Evolutionary conservation across 2,113 vertebrate species (phyloP), one percentile per base, ranked within the genome.

Genomic region (Semicossyphus pulcher): DNA sequence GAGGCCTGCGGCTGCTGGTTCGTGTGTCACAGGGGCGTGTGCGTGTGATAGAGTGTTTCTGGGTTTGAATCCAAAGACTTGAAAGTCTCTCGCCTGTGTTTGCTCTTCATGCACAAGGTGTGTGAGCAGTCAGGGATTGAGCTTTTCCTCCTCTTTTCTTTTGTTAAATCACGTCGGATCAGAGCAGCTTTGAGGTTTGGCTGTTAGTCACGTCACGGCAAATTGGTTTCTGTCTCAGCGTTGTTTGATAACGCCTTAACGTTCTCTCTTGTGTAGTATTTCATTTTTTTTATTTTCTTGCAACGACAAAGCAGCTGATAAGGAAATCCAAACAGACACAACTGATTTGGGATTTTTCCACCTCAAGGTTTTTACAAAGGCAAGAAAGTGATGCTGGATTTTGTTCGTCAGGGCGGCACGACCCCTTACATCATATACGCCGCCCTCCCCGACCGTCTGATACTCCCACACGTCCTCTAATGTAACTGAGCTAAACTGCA

Each of bases 1-100:
- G 84, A 90, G 92, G 78, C 80, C 92, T 57, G 92, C 51, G 80
- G 92, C 92, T 92, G 58, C 89, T 80, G 20, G 80, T 74, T 87
- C 86, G 87, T 90, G 88, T 78, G 87, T 92, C 87, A 85, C 14
- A 48, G 62, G 73, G 78, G 63, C 23, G 7, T 61, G 49, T 69
- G 70, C 36, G 36, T 64, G 66, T 61, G 48, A 71, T 37, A 21
- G 64, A 76, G 82, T 65, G 47, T 70, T 65, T 83, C 79, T 82
- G 48, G 49, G 64, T 80, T 81, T 78, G 68, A 88, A 76, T 74
- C 70, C 84, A 53, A 63, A 72, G 77, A 91, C 84, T 83, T 93
- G 41, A 86, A 87, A 91, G 86, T 88, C 49, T 86, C 54, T 41
- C 14, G 23, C 47, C 51, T 54, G 7, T 86, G 83, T 93, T 92